Evolutionary conservation across 2,113 vertebrate genomes (phyloP), one percentile per base, ranked within the genome.

Genomic region (Plectropomus leopardus): DNA sequence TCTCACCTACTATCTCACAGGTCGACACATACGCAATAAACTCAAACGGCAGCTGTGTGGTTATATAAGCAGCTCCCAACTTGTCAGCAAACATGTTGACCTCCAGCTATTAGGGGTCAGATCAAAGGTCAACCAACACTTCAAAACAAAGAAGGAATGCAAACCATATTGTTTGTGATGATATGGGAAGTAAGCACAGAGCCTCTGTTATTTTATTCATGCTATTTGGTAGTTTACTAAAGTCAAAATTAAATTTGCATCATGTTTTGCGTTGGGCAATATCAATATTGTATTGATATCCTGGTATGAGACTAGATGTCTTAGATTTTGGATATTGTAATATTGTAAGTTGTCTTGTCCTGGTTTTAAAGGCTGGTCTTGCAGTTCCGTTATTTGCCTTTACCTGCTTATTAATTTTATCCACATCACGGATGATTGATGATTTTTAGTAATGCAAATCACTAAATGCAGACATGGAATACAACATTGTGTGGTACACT

Each of bases 1-100:
- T 82, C 67, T 78, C 85, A 72, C 30, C 17, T 36, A 15, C 81
- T 51, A 44, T 80, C 55, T 47, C 57, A 23, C 75, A 79, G 84
- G 84, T 80, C 76, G 81, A 51, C 79, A 66, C 79, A 53, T 44
- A 51, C 1, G 7, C 76, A 54, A 40, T 57, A 58, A 87, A 86
- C 34, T 65, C 57, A 72, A 85, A 80, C 70, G 72, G 72, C 90
- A 91, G 89, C 86, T 91, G 84, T 28, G 19, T 1, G 6, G 72
- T 87, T 81, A 78, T 48, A 54, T 73, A 90, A 89, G 70, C 74
- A 50, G 80, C 80, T 84, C 65, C 72, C 51, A 36, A 80, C 74
- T 53, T 72, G 53, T 83, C 66, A 70, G 55, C 51, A 82, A 71
- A 83, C 69, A 58, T 24, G 55, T 4, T 57, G 80, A 80, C 72